These are phyloP conservation scores for Menidia menidia DNA, from an alignment of 2,797 vertebrate species.

Conservation along the genomic window DNA sequence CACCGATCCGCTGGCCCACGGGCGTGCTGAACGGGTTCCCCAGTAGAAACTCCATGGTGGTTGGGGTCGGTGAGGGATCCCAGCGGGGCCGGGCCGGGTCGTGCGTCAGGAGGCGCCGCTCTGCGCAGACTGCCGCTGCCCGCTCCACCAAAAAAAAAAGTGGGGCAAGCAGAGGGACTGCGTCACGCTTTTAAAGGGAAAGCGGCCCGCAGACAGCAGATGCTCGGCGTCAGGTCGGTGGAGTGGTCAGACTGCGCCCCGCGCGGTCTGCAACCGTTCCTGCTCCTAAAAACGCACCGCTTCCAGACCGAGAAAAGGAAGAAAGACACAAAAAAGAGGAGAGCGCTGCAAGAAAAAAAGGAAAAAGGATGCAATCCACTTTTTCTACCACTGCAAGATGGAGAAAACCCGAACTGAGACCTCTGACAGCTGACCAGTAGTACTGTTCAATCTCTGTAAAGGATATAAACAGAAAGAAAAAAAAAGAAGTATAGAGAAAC, in stretches of 20 bases:
- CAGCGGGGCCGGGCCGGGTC: conserved; percentile 31
- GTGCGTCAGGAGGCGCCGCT: conserved; percentile 9
- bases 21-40: conserved; percentile 82
- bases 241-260: conserved; percentile 19
- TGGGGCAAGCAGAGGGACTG: conserved; percentile 49
- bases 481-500: too few relatives aligned
- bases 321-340: too few relatives aligned
- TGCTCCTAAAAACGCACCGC: background rate
- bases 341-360: too few relatives aligned
- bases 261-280: background rate
- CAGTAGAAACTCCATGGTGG: conserved; percentile 82
- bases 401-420: too few relatives aligned
- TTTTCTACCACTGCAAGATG: too few relatives aligned
- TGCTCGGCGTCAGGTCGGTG: background rate
- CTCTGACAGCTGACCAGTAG: too few relatives aligned
- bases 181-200: conserved; percentile 83
- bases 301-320: too few relatives aligned
- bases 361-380: too few relatives aligned
- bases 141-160: conserved; percentile 30
- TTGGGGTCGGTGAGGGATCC: conserved; percentile 29
- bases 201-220: conserved; percentile 22
- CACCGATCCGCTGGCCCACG: conserved; percentile 83
- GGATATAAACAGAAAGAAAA: too few relatives aligned
- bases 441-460: too few relatives aligned
- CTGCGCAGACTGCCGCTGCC: conserved; percentile 23